phyloP scores from a whole-genome alignment of 2,888 invertebrate genomes.

The Tenthredo amoena region DNA sequence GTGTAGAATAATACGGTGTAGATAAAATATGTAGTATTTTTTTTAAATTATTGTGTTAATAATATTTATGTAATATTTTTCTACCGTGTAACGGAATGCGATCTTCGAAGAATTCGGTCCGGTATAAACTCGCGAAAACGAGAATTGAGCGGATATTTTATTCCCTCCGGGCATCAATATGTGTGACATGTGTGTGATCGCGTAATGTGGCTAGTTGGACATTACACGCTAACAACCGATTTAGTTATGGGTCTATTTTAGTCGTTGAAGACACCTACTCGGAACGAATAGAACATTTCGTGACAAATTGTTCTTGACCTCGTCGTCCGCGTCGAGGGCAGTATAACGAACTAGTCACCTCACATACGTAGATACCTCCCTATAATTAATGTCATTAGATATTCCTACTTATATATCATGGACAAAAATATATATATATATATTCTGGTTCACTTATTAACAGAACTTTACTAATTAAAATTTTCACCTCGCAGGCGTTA shows the following conservation, averaged over 20 bases:
- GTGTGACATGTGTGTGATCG: neutral
- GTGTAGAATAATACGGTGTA: neutral
- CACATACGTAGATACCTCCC: neutral
- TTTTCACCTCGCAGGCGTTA: neutral
- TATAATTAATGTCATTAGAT: neutral
- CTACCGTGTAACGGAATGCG: neutral
- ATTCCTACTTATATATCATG: neutral
- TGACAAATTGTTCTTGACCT: slow-evolving; percentile 44
- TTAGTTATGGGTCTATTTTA: slow-evolving; percentile 35
- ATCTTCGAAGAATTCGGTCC: neutral
- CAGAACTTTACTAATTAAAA: slow-evolving; percentile 14
- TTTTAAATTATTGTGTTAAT: too few relatives aligned
- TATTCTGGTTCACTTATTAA: neutral
- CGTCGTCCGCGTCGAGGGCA: neutral
- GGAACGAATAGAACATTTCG: slow-evolving; percentile 22
- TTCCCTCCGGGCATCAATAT: neutral
- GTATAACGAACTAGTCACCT: neutral
- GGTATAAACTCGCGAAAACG: slow-evolving; percentile 20
- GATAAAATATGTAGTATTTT: neutral
- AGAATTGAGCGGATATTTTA: slow-evolving; percentile 1
- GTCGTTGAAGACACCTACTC: slow-evolving; percentile 44
- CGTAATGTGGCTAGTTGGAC: slow-evolving; percentile 24
- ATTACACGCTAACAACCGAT: slow-evolving; percentile 40
- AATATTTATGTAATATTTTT: neutral
- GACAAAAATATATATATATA: neutral